These are phyloP conservation scores for Cephus pulcher DNA, from an alignment of 2,888 invertebrate species.

Conservation along the genomic window DNA sequence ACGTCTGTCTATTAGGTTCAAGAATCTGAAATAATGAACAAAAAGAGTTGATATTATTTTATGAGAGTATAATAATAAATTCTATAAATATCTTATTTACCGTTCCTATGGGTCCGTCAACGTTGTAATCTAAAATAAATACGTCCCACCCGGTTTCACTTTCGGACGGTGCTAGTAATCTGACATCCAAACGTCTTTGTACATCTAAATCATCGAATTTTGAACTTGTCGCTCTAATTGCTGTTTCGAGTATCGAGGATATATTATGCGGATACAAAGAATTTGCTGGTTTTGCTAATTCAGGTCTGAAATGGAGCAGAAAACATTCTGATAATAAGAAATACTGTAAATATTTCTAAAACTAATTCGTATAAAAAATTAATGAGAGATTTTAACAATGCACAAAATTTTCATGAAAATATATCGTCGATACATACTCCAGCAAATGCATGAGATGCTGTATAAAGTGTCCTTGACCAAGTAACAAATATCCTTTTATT, in stretches of 20 bases:
- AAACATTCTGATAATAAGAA: constrained; percentile 9
- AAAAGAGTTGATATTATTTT: not conserved
- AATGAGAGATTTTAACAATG: not conserved
- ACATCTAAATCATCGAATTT: constrained; percentile 94
- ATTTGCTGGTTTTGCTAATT: constrained; percentile 87
- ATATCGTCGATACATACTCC: constrained; percentile 73
- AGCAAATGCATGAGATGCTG: constrained; percentile 92
- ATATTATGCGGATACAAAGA: constrained; percentile 90
- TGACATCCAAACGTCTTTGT: constrained; percentile 86
- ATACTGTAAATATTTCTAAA: constrained; percentile 13
- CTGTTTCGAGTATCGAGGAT: constrained; percentile 85
- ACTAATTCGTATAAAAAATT: not conserved
- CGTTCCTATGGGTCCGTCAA: constrained; percentile 89
- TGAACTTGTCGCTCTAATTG: constrained; percentile 91
- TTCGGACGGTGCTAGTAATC: constrained; percentile 72
- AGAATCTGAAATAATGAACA: constrained; percentile 63
- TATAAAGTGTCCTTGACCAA: constrained; percentile 97
- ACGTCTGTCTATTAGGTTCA: constrained; percentile 79
- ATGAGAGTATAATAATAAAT: constrained; percentile 3
- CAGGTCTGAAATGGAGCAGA: constrained; percentile 73
- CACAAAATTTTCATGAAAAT: not conserved
- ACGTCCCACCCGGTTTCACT: constrained; percentile 93
- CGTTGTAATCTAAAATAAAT: constrained; percentile 85
- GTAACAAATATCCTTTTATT: constrained; percentile 87
- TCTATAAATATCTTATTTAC: constrained; percentile 65